Percentiles rank a stretch among this genome's conserved stretches.
Evolutionary conservation across 2,797 vertebrate species (phyloP).

Genomic region (Natrix natrix): DNA sequence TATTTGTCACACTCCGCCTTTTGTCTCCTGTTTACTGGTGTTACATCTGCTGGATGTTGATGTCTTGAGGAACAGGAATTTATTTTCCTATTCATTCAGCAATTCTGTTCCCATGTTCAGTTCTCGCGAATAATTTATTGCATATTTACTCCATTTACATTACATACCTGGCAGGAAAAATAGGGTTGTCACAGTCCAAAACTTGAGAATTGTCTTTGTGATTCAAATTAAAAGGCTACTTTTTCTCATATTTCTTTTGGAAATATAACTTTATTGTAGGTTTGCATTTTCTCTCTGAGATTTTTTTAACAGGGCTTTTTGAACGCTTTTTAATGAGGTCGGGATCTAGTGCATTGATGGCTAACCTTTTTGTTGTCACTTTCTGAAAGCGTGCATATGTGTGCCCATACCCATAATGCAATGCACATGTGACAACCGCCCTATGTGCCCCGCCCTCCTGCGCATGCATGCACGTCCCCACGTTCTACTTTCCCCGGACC

Average conservation of each 20-base stretch:
- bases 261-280: too few species aligned
- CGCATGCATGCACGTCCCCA: too few species aligned
- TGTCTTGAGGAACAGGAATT: slow-evolving; percentile 14
- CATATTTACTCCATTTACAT: background rate
- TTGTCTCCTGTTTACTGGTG: background rate
- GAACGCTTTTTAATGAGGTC: background rate
- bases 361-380: too few species aligned
- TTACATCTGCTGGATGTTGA: background rate
- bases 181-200: background rate
- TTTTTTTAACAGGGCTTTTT: background rate
- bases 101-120: background rate
- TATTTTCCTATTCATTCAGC: background rate
- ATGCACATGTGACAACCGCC: too few species aligned
- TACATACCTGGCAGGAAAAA: background rate
- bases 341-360: background rate
- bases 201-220: background rate
- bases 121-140: background rate
- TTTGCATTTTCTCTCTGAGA: background rate
- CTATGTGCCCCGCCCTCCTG: too few species aligned
- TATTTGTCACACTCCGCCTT: slow-evolving; percentile 12
- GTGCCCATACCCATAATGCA: too few species aligned
- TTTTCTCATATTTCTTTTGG: background rate
- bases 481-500: too few species aligned
- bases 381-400: too few species aligned
- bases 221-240: background rate